Conservation (phyloP, 23 tunicate species). For the Trididemnum nubilum region DNA sequence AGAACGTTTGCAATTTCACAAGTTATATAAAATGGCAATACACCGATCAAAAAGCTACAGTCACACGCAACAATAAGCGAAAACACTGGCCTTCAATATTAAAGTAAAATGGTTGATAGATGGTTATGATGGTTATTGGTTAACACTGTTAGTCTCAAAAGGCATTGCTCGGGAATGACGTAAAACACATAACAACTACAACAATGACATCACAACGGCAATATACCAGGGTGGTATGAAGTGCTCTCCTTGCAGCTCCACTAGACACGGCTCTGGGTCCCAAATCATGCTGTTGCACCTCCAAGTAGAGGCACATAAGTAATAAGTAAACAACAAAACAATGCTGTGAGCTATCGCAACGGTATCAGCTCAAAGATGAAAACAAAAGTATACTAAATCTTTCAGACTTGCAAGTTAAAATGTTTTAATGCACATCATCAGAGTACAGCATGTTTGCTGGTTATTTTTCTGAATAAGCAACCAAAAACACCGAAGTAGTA, state of each 20-base stretch:
- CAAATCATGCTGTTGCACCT: slow-evolving; percentile 95
- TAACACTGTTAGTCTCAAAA: no score
- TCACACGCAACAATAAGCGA: no score
- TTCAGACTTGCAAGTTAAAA: neutral
- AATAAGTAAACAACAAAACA: slow-evolving; percentile 4
- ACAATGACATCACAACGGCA: neutral
- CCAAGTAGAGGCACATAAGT: neutral
- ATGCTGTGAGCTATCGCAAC: neutral
- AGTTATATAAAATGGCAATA: no score
- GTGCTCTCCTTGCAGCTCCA: slow-evolving; percentile 90
- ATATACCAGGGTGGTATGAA: slow-evolving; percentile 39
- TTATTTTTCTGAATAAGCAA: no score
- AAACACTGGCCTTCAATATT: no score
- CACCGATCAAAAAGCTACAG: no score
- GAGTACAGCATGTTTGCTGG: no score
- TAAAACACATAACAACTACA: no score
- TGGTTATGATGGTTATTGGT: no score
- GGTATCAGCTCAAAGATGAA: neutral
- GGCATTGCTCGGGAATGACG: neutral
- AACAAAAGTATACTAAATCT: neutral
- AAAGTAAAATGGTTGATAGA: no score
- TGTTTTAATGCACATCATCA: neutral
- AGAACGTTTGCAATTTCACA: no score
- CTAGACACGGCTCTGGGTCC: slow-evolving; percentile 95
- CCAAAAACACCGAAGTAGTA: no score